These are phyloP conservation scores for Alcedo atthis DNA, from an alignment of 2,797 vertebrate species.

Conservation along the genomic window DNA sequence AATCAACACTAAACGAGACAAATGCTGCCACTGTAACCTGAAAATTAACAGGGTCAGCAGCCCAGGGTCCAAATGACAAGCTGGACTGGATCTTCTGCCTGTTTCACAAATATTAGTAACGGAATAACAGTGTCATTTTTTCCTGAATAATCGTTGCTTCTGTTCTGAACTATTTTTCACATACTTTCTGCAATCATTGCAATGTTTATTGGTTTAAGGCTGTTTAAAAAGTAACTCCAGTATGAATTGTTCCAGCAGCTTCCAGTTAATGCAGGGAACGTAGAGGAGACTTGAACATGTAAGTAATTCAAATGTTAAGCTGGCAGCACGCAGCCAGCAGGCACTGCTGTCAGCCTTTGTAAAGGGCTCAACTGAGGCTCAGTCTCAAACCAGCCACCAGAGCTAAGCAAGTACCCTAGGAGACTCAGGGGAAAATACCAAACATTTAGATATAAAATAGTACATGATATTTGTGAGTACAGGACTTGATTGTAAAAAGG, in stretches of 20 bases:
- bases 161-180: neutral
- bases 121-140: neutral
- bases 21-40: slow-evolving; percentile 8
- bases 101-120: neutral
- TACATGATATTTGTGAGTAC: neutral
- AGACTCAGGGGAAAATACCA: neutral
- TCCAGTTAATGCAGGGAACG: neutral
- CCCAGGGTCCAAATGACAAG: neutral
- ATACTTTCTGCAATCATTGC: neutral
- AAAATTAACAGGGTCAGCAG: neutral
- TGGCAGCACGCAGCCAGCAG: neutral
- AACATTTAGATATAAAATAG: neutral
- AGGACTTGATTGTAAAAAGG: neutral
- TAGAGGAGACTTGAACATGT: neutral
- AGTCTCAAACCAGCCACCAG: neutral
- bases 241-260: neutral
- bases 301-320: neutral
- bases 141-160: neutral
- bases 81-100: neutral
- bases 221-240: neutral
- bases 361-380: neutral
- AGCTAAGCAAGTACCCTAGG: neutral
- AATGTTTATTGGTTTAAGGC: neutral
- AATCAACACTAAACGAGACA: slow-evolving; percentile 14
- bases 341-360: neutral